Evolutionary conservation across 2,888 invertebrate species (phyloP).

Genomic region (Hoplodrina ambigua): DNA sequence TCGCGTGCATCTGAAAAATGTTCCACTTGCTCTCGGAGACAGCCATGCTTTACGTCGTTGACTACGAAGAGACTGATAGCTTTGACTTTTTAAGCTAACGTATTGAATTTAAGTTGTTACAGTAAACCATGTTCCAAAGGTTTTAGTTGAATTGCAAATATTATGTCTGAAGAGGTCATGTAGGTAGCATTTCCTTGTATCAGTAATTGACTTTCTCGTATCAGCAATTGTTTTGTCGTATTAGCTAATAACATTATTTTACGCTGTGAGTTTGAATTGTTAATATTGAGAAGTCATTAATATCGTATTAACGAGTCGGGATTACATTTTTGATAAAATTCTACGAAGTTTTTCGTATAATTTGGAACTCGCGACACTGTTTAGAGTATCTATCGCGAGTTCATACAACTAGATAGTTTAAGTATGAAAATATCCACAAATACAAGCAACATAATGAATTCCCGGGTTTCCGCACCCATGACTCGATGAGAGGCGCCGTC

Average conservation of each 20-base stretch:
- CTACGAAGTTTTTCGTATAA: too few relatives aligned
- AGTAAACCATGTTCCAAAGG: neutral
- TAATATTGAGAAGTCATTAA: neutral
- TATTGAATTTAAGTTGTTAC: neutral
- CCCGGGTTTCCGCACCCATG: constrained; percentile 18
- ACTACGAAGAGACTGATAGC: neutral
- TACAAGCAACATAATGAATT: constrained; percentile 23
- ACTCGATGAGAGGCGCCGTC: constrained; percentile 25
- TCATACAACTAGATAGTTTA: neutral
- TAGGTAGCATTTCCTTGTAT: too few relatives aligned
- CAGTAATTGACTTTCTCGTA: neutral
- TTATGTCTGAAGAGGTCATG: neutral
- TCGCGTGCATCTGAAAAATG: constrained; percentile 32
- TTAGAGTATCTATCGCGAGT: too few relatives aligned
- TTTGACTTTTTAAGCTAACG: neutral
- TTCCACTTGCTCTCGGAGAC: neutral
- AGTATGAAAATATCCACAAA: constrained; percentile 14
- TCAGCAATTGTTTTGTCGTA: neutral
- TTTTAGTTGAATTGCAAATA: neutral
- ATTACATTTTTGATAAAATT: neutral
- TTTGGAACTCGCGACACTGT: too few relatives aligned
- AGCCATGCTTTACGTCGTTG: constrained; percentile 1
- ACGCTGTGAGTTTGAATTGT: too few relatives aligned
- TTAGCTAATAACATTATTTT: neutral
- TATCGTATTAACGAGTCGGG: neutral